Evolutionary conservation across 2,113 vertebrate genomes (phyloP).

Genomic region (Noturus placidus): DNA sequence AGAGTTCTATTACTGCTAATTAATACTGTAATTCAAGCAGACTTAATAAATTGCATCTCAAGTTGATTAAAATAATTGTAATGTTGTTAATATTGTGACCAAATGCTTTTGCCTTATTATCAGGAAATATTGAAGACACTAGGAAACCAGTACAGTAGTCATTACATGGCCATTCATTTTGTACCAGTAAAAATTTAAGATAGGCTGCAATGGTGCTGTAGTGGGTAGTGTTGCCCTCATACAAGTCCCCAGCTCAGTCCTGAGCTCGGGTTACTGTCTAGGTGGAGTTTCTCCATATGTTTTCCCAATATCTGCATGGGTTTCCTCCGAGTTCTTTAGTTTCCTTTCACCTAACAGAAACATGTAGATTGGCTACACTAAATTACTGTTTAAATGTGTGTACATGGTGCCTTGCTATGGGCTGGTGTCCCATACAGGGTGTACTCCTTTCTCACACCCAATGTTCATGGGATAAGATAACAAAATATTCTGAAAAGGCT

Average conservation of each 20-base stretch:
- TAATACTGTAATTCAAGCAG: background rate
- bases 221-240: background rate
- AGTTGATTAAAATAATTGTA: background rate
- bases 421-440: background rate
- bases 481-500: slow-evolving; percentile 6
- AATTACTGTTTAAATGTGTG: background rate
- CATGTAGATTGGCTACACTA: background rate
- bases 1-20: background rate
- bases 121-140: background rate
- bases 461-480: slow-evolving; percentile 8
- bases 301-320: background rate
- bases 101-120: background rate
- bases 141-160: background rate
- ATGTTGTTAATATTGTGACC: background rate
- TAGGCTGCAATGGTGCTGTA: background rate
- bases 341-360: background rate
- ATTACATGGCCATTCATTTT: background rate
- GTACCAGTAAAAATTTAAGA: background rate
- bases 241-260: background rate
- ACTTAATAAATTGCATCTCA: background rate
- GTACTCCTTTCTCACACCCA: background rate
- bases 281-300: background rate
- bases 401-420: background rate
- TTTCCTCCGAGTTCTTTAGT: background rate
- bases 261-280: background rate